Base-by-base conservation (phyloP, 2,797 vertebrate species). In the Periophthalmus magnuspinnatus region DNA sequence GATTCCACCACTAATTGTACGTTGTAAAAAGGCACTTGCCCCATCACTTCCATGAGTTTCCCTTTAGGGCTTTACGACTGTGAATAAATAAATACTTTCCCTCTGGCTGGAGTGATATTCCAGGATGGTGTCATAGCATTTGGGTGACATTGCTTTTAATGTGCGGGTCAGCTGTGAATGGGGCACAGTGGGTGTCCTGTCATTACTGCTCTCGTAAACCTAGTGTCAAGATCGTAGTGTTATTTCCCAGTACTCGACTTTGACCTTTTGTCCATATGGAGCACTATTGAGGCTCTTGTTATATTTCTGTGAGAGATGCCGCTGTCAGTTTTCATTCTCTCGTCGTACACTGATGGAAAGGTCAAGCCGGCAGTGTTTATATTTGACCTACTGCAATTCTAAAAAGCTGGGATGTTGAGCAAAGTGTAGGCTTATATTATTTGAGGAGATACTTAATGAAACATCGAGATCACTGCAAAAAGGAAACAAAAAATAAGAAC, bases 1-100 rank as follows among this genome's bases (percentile, higher is more conserved):
- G 17, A 71, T 82, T 74, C 22, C 68, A 77, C 81, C 82, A 83
- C 82, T 81, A 85, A 85, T 81, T 83, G 56, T 55, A 78, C 5
- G 58, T 60, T 74, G 56, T 13, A 47, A 17, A 55, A 10, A 47
- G 70, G 56, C 45, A 54, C 64, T 52, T 63, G 0, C 67, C 19
- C 65, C 24, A 75, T 78, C 52, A 67, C 69, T 72, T 67, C 68
- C 10, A 36, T 28, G 50, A 47, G 54, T 84, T 78, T 71, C 48
- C 16, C 67, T 5, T 68, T 60, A 38, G 59, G 34, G 70, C 78
- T 80, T 67, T 79, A 17, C 60, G 63, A 79, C 81, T 86, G 76
- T 65, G 45, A 65, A 65, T 52, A 50, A 60, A 57, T 60, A 74
- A 85, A 79, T 79, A 76, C 65, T 73, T 64, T 62, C 38, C 61